Percentiles rank a stretch among this genome's conserved stretches.
phyloP scores from a whole-genome alignment of 2,797 vertebrate species.

The Pagetopsis macropterus region DNA sequence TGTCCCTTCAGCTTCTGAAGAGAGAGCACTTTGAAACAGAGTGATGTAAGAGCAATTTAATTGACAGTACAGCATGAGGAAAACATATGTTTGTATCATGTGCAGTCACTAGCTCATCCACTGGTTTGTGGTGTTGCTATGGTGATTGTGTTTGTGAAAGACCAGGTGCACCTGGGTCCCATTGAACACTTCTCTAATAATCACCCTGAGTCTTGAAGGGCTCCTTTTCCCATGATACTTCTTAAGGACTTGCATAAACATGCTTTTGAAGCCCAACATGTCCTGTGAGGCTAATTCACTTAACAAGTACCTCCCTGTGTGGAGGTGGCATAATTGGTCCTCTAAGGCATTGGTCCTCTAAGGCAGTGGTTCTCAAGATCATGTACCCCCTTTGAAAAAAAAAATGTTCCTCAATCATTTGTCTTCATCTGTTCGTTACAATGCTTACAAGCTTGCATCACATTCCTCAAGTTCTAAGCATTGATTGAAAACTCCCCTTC shows the following conservation, averaged over 20 bases:
- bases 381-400: too few species aligned
- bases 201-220: neutral
- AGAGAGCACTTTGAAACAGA: neutral
- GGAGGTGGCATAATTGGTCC: slow-evolving; percentile 23
- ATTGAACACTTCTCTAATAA: slow-evolving; percentile 21
- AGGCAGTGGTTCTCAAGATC: neutral
- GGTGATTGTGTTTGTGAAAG: slow-evolving; percentile 19
- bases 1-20: slow-evolving; percentile 1
- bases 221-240: neutral
- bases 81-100: neutral
- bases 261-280: slow-evolving; percentile 18
- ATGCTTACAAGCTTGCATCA: too few species aligned
- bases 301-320: slow-evolving; percentile 15
- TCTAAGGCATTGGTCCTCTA: slow-evolving; percentile 17
- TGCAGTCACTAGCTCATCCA: neutral
- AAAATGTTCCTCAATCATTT: too few species aligned
- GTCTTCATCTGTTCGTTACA: neutral
- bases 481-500: neutral
- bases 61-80: neutral
- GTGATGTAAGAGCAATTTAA: neutral
- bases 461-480: neutral
- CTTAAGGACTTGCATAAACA: slow-evolving; percentile 25
- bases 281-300: slow-evolving; percentile 20
- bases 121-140: slow-evolving; percentile 33
- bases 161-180: slow-evolving; percentile 7